Conservation (phyloP, 2,797 vertebrate species). For the Sylvilagus floridanus region DNA sequence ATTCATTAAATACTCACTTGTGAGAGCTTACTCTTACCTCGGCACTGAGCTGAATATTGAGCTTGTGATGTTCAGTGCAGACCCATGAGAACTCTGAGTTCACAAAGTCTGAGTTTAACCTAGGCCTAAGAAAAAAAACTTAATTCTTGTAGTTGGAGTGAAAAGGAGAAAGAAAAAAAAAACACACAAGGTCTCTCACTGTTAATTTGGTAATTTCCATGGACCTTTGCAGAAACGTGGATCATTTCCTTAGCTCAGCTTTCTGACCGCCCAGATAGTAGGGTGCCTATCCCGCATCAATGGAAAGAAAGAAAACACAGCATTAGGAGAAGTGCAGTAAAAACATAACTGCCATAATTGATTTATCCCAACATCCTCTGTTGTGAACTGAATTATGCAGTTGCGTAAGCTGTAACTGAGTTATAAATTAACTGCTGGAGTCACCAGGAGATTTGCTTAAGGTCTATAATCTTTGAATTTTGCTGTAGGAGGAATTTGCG, state of each 20-base stretch:
- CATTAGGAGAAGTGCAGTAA: conserved; percentile 36
- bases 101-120: not conserved
- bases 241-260: conserved; percentile 57
- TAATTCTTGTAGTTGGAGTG: not conserved
- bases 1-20: too few relatives aligned
- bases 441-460: conserved; percentile 27
- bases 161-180: conserved; percentile 52
- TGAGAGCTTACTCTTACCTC: too few relatives aligned
- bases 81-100: too few relatives aligned
- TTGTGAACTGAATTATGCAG: conserved; percentile 71
- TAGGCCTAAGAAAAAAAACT: not conserved
- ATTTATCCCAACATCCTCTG: conserved; percentile 45
- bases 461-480: conserved; percentile 37
- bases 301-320: conserved; percentile 62
- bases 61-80: too few relatives aligned
- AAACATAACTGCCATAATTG: conserved; percentile 46
- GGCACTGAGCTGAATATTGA: too few relatives aligned
- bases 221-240: not conserved
- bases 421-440: conserved; percentile 70
- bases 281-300: conserved; percentile 28
- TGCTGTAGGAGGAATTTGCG: not conserved
- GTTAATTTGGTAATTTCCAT: not conserved
- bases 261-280: conserved; percentile 22
- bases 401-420: conserved; percentile 37
- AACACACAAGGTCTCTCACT: not conserved